Base-by-base conservation (phyloP, 2,797 vertebrate species). In the Acanthurus lineatus region DNA sequence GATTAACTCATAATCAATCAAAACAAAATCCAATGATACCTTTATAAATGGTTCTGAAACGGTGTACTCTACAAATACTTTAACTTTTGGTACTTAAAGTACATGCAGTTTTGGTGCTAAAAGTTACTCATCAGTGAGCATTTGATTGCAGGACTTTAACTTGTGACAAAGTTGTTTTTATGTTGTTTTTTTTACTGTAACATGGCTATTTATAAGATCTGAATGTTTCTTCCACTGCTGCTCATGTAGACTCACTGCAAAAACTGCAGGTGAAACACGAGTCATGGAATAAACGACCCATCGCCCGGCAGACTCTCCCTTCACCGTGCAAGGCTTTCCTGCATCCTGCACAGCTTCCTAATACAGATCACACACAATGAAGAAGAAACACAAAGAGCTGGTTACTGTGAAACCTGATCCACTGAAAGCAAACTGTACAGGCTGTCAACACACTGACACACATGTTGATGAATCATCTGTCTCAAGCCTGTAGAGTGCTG, bases 261-360 rank as follows among this genome's bases (percentile, higher is more conserved):
- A 95, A 80, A 1, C 94, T 93, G 4, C 97, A 98, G 87, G 94
- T 97, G 90, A 98, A 97, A 89, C 97, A 97, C 0, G 86, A 40
- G 0, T 94, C 88, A 0, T 98, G 97, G 90, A 96, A 98, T 71
- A 97, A 94, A 74, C 84, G 90, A 60, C 97, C 97, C 96, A 97
- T 96, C n/a, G 96, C 97, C 77, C 93, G 93, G 70, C 96, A 97
- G 70, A 94, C 96, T 83, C 44, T 77, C 2, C 52, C 87, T 17
- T 62, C 66, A 2, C 81, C 28, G 2, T 60, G 56, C 60, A 93
- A 86, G 0, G 72, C 82, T 75, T 82, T 56, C 0, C 77, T 70
- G 84, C 93, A 94, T 67, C 81, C 69, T 0, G 47, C 69, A 22
- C 94, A 95, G 48, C 60, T 82, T 64, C 90, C 94, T 94, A 64